Evolutionary conservation across 1,140 invertebrate species (phyloP).

Genomic region (Drosophila suzukii): DNA sequence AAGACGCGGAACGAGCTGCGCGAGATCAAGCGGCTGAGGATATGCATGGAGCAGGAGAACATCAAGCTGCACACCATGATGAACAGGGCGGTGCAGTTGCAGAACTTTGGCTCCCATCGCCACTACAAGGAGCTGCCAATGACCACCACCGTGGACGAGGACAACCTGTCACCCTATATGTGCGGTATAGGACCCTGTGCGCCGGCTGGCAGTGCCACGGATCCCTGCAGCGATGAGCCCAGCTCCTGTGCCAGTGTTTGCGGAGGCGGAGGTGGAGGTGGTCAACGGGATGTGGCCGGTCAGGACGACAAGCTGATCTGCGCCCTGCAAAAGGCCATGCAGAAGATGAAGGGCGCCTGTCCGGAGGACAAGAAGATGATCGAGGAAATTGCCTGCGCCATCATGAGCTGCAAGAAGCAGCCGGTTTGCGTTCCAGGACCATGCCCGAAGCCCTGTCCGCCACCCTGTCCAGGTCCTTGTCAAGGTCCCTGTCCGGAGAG

Average conservation of each 20-base stretch:
- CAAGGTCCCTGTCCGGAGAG: conserved; percentile 20
- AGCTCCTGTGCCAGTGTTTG: conserved; percentile 22
- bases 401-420: conserved; percentile 55
- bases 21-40: conserved; percentile 69
- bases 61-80: conserved; percentile 74
- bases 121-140: conserved; percentile 66
- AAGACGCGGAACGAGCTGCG: conserved; percentile 67
- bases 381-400: conserved; percentile 68
- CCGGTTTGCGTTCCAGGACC: conserved; percentile 45
- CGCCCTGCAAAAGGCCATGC: conserved; percentile 69
- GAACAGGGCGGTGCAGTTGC: conserved; percentile 67
- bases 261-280: conserved; percentile 4
- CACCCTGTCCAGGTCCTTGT: conserved; percentile 3
- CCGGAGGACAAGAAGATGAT: conserved; percentile 76
- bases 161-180: conserved; percentile 70
- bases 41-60: conserved; percentile 81
- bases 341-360: conserved; percentile 78
- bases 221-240: conserved; percentile 49
- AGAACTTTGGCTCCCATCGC: conserved; percentile 73
- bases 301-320: conserved; percentile 61
- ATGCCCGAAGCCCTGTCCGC: conserved; percentile 11
- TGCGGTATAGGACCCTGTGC: conserved; percentile 33
- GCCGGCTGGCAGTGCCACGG: conserved; percentile 16
- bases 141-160: conserved; percentile 77
- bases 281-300: conserved; percentile 25